Percentiles rank a stretch among this genome's conserved stretches.
Conservation (phyloP, 2,888 invertebrate genomes). For the Tetheella fluctuosa region DNA sequence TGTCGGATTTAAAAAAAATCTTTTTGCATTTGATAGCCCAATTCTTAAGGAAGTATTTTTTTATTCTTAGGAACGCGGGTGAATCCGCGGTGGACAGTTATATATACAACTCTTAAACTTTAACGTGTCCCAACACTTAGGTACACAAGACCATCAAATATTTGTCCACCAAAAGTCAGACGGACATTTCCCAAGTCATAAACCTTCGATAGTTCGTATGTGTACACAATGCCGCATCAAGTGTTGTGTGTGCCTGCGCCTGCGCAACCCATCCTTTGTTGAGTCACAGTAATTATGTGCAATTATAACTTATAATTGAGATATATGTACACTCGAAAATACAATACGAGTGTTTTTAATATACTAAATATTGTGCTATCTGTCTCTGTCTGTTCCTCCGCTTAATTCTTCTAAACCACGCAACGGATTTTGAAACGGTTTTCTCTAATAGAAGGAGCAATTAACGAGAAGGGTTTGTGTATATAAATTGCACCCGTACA, state of each 20-base stretch:
- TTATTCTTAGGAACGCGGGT: too few relatives aligned
- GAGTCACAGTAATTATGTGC: not conserved
- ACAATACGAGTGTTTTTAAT: not conserved
- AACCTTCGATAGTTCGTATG: not conserved
- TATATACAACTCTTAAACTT: not conserved
- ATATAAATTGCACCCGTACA: too few relatives aligned
- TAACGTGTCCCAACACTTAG: not conserved
- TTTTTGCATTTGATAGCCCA: too few relatives aligned
- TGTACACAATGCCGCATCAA: not conserved
- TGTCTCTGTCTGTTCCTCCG: too few relatives aligned
- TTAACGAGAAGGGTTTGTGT: too few relatives aligned
- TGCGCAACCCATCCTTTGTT: conserved; percentile 5
- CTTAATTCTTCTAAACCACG: too few relatives aligned
- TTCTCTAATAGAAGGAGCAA: too few relatives aligned
- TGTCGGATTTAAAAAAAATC: too few relatives aligned
- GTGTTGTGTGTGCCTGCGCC: not conserved
- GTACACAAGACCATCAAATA: not conserved
- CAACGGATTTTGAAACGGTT: too few relatives aligned
- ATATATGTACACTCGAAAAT: conserved; percentile 1
- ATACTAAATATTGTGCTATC: too few relatives aligned
- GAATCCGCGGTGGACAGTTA: too few relatives aligned
- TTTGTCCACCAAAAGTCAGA: conserved; percentile 1
- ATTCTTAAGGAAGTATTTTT: too few relatives aligned
- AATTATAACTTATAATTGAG: conserved; percentile 4
- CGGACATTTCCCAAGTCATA: not conserved